phyloP scores from a whole-genome alignment of 2,888 invertebrate species.

The Sialis lutaria region DNA sequence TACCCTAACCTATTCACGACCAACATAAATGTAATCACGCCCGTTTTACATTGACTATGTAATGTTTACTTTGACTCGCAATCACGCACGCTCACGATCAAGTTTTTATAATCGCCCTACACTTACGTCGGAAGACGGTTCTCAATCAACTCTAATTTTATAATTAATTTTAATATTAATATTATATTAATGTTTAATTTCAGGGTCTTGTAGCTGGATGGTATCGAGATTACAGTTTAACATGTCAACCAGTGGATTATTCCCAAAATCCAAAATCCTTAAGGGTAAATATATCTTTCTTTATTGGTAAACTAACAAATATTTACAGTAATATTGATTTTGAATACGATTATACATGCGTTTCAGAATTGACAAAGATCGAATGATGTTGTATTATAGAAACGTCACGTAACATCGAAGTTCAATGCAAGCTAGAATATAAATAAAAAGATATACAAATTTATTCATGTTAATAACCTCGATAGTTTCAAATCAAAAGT shows the following conservation, averaged over 20 bases:
- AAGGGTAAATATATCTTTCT: constrained; percentile 31
- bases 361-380: constrained; percentile 2
- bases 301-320: constrained; percentile 12
- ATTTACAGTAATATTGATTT: not conserved
- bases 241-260: constrained; percentile 57
- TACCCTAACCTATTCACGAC: no score
- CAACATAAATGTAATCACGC: no score
- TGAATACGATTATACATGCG: not conserved
- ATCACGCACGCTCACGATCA: not conserved
- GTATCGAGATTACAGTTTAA: constrained; percentile 43
- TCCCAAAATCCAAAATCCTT: constrained; percentile 35
- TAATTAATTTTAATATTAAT: not conserved
- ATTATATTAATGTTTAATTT: constrained; percentile 8
- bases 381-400: not conserved
- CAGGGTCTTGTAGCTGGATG: constrained; percentile 22
- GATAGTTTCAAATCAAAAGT: not conserved
- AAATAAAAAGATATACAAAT: no score
- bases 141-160: not conserved
- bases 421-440: no score
- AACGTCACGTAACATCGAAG: no score
- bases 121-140: not conserved
- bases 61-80: no score
- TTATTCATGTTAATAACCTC: no score
- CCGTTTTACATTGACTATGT: no score
- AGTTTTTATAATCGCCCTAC: not conserved